phyloP scores from a whole-genome alignment of 2,797 vertebrate species.

The Cirrhinus molitorella region DNA sequence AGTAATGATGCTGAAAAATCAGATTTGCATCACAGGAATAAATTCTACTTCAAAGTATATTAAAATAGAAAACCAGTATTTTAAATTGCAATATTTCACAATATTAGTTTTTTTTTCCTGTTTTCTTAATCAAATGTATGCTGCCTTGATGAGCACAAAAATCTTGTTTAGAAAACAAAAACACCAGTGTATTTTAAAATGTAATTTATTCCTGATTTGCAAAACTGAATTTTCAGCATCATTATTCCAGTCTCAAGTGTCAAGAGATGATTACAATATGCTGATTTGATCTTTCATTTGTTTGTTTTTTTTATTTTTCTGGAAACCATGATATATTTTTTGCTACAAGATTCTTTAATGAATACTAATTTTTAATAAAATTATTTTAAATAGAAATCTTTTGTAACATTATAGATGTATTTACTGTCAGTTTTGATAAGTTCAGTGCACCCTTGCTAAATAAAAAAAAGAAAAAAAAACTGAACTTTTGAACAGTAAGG shows the following conservation, averaged over 20 bases:
- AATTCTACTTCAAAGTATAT: too few relatives aligned
- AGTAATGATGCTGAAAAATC: too few relatives aligned
- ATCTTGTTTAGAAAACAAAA: too few relatives aligned
- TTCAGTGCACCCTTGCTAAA: not conserved
- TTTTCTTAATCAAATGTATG: too few relatives aligned
- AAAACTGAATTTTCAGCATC: not conserved
- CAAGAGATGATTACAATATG: not conserved
- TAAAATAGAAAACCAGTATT: too few relatives aligned
- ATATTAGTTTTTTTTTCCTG: too few relatives aligned
- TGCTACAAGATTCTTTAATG: not conserved
- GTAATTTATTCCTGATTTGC: not conserved
- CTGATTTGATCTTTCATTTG: not conserved
- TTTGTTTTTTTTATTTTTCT: not conserved
- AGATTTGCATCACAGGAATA: too few relatives aligned
- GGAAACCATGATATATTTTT: not conserved
- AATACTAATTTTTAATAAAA: not conserved
- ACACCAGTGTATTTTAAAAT: too few relatives aligned
- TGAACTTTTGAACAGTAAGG: not conserved
- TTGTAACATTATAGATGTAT: not conserved
- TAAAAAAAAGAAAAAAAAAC: not conserved
- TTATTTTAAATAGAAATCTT: not conserved
- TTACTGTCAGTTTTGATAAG: not conserved
- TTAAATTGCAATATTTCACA: too few relatives aligned
- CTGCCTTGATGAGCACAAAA: too few relatives aligned
- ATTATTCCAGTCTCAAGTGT: not conserved